Evolutionary conservation across 2,888 invertebrate genomes (phyloP), one percentile per base, ranked within the genome.

Genomic region (Cryptosula pallasiana): DNA sequence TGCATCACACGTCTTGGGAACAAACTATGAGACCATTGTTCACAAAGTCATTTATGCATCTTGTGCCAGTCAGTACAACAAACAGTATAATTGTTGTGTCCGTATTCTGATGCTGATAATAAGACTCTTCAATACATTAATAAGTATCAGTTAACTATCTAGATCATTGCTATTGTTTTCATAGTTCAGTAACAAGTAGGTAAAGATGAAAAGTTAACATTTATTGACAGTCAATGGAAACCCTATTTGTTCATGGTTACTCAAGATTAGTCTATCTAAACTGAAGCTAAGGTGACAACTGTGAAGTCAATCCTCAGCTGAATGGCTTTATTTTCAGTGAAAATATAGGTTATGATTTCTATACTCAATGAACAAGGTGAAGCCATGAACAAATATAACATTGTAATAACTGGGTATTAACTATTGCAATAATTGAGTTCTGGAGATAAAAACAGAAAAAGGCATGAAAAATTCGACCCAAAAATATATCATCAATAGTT

Each of bases 191-290:
- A 63, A 45, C 32, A 63, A 63, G 29, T 32, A 63, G 63, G 63
- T 32, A 29, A 32, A 63, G 63, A 63, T 63, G 63, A 63, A 63
- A 63, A 63, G 63, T 63, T 63, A 63, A 63, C 63, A 29, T 63
- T 63, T 63, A 63, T 63, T 63, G 63, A 63, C 63, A 63, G 25
- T 63, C 45, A 45, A 45, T 45, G 45, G n/a, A 45, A 45, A 45
- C 20, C 20, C 3, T 63, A 63, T 63, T 63, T 63, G 63, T 27
- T 63, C 32, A 63, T 9, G 5, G 63, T 63, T 63, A 63, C 63
- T 5, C 63, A 34, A 55, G 32, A 20, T n/a, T 20, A 34, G 63
- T 63, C 63, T 63, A 63, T 63, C 13, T n/a, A 63, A 63, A 63
- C 63, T 27, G n/a, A 63, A 63, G 32, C 2, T 63, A 25, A 32